Conservation (phyloP, 2,113 vertebrate species). For the Phaethornis superciliosus region DNA sequence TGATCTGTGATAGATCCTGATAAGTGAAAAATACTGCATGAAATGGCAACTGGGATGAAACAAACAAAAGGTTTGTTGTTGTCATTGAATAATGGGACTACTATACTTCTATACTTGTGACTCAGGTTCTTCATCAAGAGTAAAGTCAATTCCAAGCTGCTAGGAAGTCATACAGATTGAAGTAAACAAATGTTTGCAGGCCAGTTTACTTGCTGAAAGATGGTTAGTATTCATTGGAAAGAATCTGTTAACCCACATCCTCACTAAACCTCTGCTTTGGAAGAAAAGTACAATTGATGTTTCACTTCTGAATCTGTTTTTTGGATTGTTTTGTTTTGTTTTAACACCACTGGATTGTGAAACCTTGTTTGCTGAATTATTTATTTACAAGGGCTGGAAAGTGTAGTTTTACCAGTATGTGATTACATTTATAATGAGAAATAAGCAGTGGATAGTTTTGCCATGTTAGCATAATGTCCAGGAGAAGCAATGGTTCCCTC, state of each 20-base stretch:
- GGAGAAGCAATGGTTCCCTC: background rate
- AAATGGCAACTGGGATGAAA: background rate
- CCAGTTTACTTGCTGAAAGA: background rate
- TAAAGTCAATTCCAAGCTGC: background rate
- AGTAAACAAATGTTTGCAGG: background rate
- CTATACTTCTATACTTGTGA: background rate
- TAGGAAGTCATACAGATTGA: background rate
- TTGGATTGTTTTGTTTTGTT: background rate
- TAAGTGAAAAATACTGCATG: background rate
- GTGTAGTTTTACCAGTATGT: background rate
- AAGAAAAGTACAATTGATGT: background rate
- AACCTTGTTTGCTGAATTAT: background rate
- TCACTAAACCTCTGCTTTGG: background rate
- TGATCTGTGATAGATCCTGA: background rate
- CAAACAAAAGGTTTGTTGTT: constrained; percentile 36
- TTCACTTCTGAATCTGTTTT: background rate
- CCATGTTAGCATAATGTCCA: background rate
- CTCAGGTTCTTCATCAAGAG: background rate
- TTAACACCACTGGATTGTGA: background rate
- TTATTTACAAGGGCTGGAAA: background rate
- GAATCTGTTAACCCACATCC: background rate
- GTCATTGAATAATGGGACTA: background rate
- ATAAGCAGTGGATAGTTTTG: background rate
- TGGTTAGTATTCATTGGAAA: background rate
- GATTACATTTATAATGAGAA: background rate